Evolutionary conservation across 2,888 invertebrate species (phyloP), one percentile per base, ranked within the genome.

Genomic region (Eilema griseolum): DNA sequence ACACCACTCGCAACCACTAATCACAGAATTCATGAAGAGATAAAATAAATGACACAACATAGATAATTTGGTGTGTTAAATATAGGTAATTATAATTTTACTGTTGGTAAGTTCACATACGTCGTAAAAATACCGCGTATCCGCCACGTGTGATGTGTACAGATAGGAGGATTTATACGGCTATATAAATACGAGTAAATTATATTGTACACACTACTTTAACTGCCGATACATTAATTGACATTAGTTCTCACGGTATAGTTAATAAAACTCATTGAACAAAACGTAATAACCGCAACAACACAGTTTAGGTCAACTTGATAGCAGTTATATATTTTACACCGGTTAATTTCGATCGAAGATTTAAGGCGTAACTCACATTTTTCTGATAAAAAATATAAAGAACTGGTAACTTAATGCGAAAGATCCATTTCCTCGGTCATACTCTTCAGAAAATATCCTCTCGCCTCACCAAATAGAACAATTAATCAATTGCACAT

Each of bases 41-140:
- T 66, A 66, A n/a, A 33, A 24, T 37, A 24, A 26, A 57, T 66
- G 57, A 37, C 66, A 33, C 31, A 66, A 66, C 57, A 24, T 37
- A 57, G 33, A 59, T 66, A 37, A 59, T n/a, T 52, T 31, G n/a
- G 14, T 64, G 46, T 52, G 28, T n/a, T 28, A 12, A 46, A 63
- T n/a, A 20, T 56, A 23, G n/a, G 64, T 64, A 64, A 52, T 64
- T n/a, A 31, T 46, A 12, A n/a, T 20, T 33, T 33, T 33, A 33
- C 8, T 1, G 28, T 31, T 64, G 3, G n/a, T 64, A 59, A 59
- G 24, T 24, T 41, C n/a, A 63, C 11, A 24, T n/a, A 31, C n/a
- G 52, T 64, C 26, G 20, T 24, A 24, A 37, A 28, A n/a, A 26
- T 64, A 52, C 16, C 23, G 33, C 11, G n/a, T 64, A 56, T 64